phyloP scores from a whole-genome alignment of 2,113 vertebrate genomes.

The Progne subis region DNA sequence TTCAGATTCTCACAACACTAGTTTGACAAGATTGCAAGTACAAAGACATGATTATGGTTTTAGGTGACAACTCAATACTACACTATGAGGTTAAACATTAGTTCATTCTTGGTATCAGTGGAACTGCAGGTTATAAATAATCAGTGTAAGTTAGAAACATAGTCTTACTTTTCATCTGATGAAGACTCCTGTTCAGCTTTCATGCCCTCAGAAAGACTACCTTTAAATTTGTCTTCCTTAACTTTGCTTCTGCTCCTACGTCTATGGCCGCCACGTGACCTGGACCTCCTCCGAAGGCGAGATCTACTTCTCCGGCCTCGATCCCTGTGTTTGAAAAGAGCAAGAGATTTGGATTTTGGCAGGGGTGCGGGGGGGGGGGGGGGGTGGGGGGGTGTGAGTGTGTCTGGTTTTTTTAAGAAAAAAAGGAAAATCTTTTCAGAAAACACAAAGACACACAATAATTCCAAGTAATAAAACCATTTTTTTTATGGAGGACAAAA shows the following conservation, averaged over 20 bases:
- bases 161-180: conserved; percentile 90
- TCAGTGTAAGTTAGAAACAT: neutral
- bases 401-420: neutral
- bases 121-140: neutral
- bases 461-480: neutral
- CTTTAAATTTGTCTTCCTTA: conserved; percentile 96
- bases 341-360: neutral
- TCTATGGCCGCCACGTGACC: conserved; percentile 82
- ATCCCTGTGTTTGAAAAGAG: conserved; percentile 76
- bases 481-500: neutral
- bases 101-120: neutral
- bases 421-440: neutral
- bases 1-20: neutral
- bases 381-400: too few species aligned
- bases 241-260: conserved; percentile 85
- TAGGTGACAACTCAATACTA: neutral
- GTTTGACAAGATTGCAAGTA: neutral
- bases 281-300: conserved; percentile 86
- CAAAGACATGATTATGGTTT: neutral
- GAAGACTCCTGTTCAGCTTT: conserved; percentile 94
- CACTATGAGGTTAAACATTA: neutral
- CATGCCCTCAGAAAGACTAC: conserved; percentile 98
- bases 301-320: conserved; percentile 82
- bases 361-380: too few species aligned
- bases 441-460: neutral